Conservation (phyloP, 2,797 vertebrate species). For the Eulemur rubriventer region DNA sequence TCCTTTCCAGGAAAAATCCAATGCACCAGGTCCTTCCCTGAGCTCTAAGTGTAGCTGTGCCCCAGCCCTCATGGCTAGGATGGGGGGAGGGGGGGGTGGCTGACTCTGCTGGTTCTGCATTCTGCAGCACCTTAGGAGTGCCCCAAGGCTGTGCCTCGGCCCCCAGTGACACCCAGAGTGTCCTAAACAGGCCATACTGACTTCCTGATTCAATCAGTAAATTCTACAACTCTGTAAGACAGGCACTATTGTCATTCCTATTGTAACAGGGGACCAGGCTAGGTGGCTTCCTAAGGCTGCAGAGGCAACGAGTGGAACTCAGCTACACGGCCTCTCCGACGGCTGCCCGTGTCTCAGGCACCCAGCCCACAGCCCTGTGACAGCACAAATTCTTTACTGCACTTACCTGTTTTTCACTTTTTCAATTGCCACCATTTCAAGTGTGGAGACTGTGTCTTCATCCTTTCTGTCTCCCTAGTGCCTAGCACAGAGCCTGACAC, state of each 20-base stretch:
- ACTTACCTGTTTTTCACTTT: background rate
- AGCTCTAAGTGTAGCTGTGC: background rate
- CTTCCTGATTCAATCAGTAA: background rate
- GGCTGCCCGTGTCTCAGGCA: accelerated
- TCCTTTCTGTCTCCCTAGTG: background rate
- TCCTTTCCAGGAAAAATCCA: background rate
- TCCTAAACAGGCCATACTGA: background rate
- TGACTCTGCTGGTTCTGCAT: background rate
- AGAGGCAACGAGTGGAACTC: background rate
- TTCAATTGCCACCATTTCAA: background rate
- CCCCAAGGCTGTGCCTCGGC: background rate
- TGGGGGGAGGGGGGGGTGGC: too few relatives aligned
- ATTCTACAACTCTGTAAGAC: background rate
- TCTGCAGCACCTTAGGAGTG: background rate
- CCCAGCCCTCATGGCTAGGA: background rate
- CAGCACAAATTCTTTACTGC: background rate
- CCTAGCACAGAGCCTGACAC: background rate
- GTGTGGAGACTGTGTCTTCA: background rate
- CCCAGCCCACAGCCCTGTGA: background rate
- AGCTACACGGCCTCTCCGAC: background rate
- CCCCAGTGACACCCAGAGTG: background rate
- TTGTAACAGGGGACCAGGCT: background rate
- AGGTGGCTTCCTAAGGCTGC: background rate
- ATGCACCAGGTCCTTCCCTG: background rate
- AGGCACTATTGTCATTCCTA: too few relatives aligned